Conservation (phyloP, 2,888 invertebrate species). For the Rhagonycha lutea region DNA sequence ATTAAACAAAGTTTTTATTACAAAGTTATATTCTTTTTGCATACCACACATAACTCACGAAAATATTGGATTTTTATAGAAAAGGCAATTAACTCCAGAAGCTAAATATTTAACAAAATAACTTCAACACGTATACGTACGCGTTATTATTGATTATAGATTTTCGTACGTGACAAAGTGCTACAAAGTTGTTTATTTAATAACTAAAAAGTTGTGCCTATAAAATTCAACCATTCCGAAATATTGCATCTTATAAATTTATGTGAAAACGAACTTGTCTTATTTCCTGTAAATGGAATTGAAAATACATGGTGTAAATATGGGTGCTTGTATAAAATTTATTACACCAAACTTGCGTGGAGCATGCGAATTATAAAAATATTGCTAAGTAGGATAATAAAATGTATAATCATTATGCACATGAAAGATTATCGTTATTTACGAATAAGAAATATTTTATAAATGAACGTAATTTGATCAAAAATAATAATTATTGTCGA, state of each 20-base stretch:
- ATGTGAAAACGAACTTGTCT: slow-evolving; percentile 38
- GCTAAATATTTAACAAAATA: neutral
- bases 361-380: slow-evolving; percentile 11
- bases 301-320: slow-evolving; percentile 25
- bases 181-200: neutral
- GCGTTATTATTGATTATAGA: neutral
- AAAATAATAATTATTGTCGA: neutral
- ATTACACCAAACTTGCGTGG: slow-evolving; percentile 16
- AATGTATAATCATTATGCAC: neutral
- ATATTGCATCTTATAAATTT: slow-evolving; percentile 25
- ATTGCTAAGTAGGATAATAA: slow-evolving; percentile 17
- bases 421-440: too few species aligned
- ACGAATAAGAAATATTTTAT: too few species aligned
- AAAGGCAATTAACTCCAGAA: neutral
- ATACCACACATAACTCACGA: neutral
- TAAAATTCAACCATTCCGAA: slow-evolving; percentile 1
- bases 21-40: neutral
- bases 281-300: slow-evolving; percentile 41
- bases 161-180: neutral
- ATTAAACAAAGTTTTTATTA: neutral
- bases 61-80: neutral
- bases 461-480: neutral
- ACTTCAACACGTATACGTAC: neutral
- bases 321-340: slow-evolving; percentile 24
- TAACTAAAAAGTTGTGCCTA: slow-evolving; percentile 1